These are phyloP conservation scores for Sitta carolinensis DNA, from an alignment of 2,797 vertebrate genomes.

Conservation along the genomic window DNA sequence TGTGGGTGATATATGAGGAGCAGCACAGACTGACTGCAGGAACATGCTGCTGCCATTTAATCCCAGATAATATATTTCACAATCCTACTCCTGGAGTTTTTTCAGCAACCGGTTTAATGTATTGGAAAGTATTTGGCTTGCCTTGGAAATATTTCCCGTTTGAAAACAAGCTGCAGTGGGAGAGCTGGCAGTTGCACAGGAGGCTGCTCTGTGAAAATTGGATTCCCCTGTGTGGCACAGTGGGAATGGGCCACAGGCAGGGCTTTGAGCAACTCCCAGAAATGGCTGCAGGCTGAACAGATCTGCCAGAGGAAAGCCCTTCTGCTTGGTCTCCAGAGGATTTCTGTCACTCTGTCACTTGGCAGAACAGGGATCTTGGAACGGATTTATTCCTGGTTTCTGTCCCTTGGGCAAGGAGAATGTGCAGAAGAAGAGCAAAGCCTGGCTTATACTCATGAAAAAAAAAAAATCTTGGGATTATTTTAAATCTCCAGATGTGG, in stretches of 20 bases:
- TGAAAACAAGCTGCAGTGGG: conserved; percentile 26
- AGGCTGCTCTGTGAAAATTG: background rate
- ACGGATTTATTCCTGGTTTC: background rate
- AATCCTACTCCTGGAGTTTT: background rate
- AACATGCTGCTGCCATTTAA: conserved; percentile 16
- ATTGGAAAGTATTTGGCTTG: background rate
- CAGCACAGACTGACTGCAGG: background rate
- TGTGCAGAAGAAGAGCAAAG: background rate
- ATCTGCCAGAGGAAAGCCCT: background rate
- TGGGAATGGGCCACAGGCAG: background rate
- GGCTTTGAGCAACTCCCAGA: background rate
- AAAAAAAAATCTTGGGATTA: background rate
- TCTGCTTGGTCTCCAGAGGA: background rate
- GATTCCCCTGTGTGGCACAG: background rate
- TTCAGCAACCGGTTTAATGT: background rate
- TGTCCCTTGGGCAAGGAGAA: background rate
- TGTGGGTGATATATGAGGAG: conserved; percentile 16
- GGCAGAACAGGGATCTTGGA: background rate
- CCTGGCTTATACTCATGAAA: background rate
- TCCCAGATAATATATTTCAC: background rate
- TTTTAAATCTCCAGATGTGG: background rate
- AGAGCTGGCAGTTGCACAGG: conserved; percentile 1
- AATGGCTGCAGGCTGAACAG: background rate
- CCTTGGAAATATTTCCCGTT: conserved; percentile 17
- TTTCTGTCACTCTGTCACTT: background rate